These are phyloP conservation scores for Linnaemya tessellans DNA, from an alignment of 2,888 invertebrate species.

Conservation along the genomic window DNA sequence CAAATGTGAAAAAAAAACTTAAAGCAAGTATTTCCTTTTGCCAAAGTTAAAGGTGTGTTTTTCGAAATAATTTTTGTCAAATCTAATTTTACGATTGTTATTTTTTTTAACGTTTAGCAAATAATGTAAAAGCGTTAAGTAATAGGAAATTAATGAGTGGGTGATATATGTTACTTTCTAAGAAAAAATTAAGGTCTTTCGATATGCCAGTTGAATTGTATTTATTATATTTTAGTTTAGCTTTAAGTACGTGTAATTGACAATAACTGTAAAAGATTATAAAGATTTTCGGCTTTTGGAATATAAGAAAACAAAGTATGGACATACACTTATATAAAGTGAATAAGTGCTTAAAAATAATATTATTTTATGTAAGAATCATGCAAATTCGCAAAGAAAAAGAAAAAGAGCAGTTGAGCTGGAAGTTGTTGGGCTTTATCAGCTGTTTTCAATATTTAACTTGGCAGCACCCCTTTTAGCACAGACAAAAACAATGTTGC, in stretches of 20 bases:
- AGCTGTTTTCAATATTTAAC: too few relatives aligned
- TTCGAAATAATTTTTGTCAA: conserved; percentile 3
- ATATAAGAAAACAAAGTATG: too few relatives aligned
- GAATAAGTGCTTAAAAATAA: too few relatives aligned
- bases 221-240: not conserved
- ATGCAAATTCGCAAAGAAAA: too few relatives aligned
- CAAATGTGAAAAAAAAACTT: conserved; percentile 11
- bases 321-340: too few relatives aligned
- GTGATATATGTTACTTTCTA: conserved; percentile 3
- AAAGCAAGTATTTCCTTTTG: conserved; percentile 16
- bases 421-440: too few relatives aligned
- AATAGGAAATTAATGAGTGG: not conserved
- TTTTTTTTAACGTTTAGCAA: not conserved
- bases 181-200: not conserved
- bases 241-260: not conserved
- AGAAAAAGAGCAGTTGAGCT: too few relatives aligned
- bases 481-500: too few relatives aligned
- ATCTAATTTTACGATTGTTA: not conserved
- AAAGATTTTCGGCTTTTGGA: too few relatives aligned
- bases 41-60: conserved; percentile 34
- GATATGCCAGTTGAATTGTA: not conserved
- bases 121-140: not conserved
- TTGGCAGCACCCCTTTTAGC: too few relatives aligned
- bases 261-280: too few relatives aligned
- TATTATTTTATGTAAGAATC: too few relatives aligned